Percentiles rank a stretch among this genome's conserved stretches.
These are phyloP conservation scores for Drosophila monieri DNA, from an alignment of 2,888 invertebrate genomes.

Conservation along the genomic window DNA sequence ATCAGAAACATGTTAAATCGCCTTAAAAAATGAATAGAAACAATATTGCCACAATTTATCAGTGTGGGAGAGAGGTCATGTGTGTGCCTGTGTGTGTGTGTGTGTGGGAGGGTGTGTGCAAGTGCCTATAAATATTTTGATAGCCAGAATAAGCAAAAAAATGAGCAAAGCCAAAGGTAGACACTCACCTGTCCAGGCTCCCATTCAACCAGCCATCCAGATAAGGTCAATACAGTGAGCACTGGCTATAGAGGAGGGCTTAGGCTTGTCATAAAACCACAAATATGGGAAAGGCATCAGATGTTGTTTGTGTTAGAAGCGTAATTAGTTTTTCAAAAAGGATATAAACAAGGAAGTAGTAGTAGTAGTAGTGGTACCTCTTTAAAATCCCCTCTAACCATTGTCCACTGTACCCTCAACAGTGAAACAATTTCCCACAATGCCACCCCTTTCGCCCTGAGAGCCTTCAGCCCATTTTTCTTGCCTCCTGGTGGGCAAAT, in stretches of 20 bases:
- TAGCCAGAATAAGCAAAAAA: slow-evolving; percentile 33
- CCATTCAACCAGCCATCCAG: slow-evolving; percentile 28
- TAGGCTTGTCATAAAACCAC: background rate
- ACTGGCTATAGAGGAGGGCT: background rate
- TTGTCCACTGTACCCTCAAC: slow-evolving; percentile 12
- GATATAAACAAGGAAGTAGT: too few species aligned
- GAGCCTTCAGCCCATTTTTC: background rate
- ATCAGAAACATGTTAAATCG: slow-evolving; percentile 49
- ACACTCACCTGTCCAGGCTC: slow-evolving; percentile 49
- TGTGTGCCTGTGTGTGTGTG: slow-evolving; percentile 10
- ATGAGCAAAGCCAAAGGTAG: slow-evolving; percentile 59
- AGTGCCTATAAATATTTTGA: slow-evolving; percentile 69
- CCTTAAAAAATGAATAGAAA: slow-evolving; percentile 24
- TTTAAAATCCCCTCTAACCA: background rate
- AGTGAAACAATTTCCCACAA: slow-evolving; percentile 58
- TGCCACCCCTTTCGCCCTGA: slow-evolving; percentile 30
- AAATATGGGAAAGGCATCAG: background rate
- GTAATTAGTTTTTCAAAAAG: background rate
- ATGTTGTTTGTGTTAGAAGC: background rate
- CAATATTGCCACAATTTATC: slow-evolving; percentile 50
- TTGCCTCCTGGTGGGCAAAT: slow-evolving; percentile 29
- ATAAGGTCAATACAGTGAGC: slow-evolving; percentile 30
- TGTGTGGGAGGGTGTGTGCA: slow-evolving; percentile 3
- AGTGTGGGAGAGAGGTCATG: background rate
- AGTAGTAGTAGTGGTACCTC: too few species aligned